Evolutionary conservation across 2,113 vertebrate genomes (phyloP).

Genomic region (Lontra canadensis): DNA sequence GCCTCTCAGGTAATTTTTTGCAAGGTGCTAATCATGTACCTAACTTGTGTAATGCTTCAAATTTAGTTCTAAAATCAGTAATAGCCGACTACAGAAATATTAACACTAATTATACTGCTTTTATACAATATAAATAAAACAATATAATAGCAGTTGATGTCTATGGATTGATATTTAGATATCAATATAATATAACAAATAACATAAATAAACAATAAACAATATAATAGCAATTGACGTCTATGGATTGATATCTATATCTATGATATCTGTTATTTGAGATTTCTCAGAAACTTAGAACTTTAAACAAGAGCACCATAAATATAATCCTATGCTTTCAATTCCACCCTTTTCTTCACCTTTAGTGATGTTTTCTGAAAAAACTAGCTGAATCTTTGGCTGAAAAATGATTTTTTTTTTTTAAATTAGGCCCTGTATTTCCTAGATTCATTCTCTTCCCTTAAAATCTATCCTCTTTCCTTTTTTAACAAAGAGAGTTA

Average conservation of each 20-base stretch:
- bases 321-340: background rate
- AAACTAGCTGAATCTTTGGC: background rate
- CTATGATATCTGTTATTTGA: background rate
- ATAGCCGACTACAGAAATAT: background rate
- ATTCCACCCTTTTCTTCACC: too few relatives aligned
- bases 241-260: background rate
- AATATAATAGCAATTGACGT: background rate
- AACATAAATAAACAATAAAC: too few relatives aligned
- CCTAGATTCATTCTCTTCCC: background rate
- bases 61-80: background rate
- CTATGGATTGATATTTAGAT: background rate
- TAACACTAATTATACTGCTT: background rate
- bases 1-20: background rate
- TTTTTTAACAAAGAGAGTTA: background rate
- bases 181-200: too few relatives aligned
- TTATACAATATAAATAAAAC: too few relatives aligned
- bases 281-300: background rate
- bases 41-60: background rate
- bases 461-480: background rate
- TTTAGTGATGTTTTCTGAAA: background rate
- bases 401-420: background rate
- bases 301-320: background rate
- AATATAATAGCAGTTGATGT: background rate
- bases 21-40: background rate
- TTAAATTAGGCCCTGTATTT: background rate